Evolutionary conservation across 2,888 invertebrate genomes (phyloP).

Genomic region (Hermaeophaga mercurialis): DNA sequence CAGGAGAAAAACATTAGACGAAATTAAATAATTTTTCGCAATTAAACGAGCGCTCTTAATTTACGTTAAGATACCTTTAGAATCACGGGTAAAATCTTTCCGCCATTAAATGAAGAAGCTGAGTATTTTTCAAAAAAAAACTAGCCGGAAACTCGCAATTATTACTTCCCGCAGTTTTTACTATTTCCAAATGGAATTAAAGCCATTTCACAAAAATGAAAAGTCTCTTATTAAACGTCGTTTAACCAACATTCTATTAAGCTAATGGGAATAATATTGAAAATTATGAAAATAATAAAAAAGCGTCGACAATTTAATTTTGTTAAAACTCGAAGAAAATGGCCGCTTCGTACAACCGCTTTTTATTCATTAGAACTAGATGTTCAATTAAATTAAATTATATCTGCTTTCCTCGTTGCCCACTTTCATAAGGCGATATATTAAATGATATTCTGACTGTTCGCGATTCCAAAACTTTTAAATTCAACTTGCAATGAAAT

Average conservation of each 20-base stretch:
- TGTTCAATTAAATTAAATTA: constrained; percentile 23
- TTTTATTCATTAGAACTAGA: constrained; percentile 16
- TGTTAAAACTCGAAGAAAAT: constrained; percentile 15
- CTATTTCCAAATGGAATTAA: constrained; percentile 1
- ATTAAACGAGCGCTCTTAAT: no score
- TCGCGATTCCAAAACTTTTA: constrained; percentile 8
- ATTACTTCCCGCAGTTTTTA: not conserved
- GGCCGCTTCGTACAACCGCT: constrained; percentile 5
- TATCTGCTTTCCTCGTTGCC: constrained; percentile 5
- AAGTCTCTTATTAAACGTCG: constrained; percentile 1
- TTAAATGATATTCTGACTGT: constrained; percentile 8
- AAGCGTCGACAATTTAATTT: constrained; percentile 11
- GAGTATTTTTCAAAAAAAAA: not conserved
- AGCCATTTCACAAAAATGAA: constrained; percentile 2
- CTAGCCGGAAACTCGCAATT: not conserved
- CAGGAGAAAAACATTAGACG: no score
- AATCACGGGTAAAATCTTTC: not conserved
- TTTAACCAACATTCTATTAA: constrained; percentile 14
- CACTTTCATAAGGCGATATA: constrained; percentile 7
- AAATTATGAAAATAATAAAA: constrained; percentile 11
- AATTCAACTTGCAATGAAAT: constrained; percentile 4
- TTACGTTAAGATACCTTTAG: constrained; percentile 1
- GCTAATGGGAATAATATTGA: constrained; percentile 17
- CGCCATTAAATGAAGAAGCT: not conserved
- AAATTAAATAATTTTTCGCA: no score